Base-by-base conservation (phyloP, 2,888 invertebrate genomes). In the Physocephala rufipes region DNA sequence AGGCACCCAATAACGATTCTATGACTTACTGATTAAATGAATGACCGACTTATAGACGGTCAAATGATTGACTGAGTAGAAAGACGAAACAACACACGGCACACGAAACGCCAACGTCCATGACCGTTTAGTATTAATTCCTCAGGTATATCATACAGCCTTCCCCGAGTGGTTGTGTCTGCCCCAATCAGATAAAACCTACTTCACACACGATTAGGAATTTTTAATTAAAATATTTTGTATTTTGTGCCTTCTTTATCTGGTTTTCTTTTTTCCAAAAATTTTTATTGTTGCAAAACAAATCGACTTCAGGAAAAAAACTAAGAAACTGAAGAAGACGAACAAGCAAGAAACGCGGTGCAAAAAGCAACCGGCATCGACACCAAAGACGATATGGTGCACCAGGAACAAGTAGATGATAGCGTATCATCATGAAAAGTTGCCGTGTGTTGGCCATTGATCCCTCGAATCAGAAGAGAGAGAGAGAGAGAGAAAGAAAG, bases 221-320 rank as follows among this genome's bases (percentile, higher is more conserved):
- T 86, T 84, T 84, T 85, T 85, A 85, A 85, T 85, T 85, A 86
- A 85, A 85, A 85, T 85, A 86, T 85, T 85, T 84, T 83, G 80
- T 82, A 81, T 81, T 82, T 82, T 79, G 36, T 36, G 36, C 5
- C 36, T 36, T 36, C 36, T 36, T 36, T 9, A 7, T 36, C 36
- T 36, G 36, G 5, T 36, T 36, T 36, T 36, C 9, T 4, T 36
- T 36, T 81, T 82, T 80, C 81, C 79, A 81, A 80, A 80, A 78
- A 79, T 80, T 80, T 81, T 76, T 7, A 4, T 36, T 4, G 36
- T 4, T 63, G 43, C 59, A 26, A 61, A 21, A 21, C 51, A 26
- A 55, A 55, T n/a, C 58, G 21, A 36, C 47, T 19, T 19, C 30
- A 28, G n/a, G n/a, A n/a, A n/a, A 65, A 30, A 19, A 47, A 19